Percentiles rank a stretch among this genome's conserved stretches.
Evolutionary conservation across 1,140 invertebrate species (phyloP).

Genomic region (Ceratina calcarata): DNA sequence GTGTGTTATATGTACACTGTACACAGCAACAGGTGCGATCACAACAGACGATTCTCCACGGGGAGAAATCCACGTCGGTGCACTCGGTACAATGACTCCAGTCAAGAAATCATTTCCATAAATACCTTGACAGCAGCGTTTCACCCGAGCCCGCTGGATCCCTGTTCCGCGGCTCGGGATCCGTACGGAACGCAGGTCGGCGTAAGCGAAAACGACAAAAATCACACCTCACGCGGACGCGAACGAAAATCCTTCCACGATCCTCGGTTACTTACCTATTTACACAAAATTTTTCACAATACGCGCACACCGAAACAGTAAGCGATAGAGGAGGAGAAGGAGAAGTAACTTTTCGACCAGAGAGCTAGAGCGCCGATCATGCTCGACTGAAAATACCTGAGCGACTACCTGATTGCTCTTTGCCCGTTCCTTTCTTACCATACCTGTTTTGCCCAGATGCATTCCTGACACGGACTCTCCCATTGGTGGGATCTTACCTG

Average conservation of each 20-base stretch:
- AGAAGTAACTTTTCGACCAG: conserved; percentile 29
- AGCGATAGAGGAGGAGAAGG: conserved; percentile 14
- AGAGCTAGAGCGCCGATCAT: conserved; percentile 72
- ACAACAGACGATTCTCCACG: conserved; percentile 23
- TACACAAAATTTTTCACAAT: conserved; percentile 69
- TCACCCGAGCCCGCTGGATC: conserved; percentile 49
- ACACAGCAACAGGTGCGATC: conserved; percentile 58
- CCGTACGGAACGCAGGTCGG: conserved; percentile 11
- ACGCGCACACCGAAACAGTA: conserved; percentile 45
- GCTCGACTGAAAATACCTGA: conserved; percentile 75
- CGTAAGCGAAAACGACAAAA: neutral
- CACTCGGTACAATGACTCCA: conserved; percentile 49
- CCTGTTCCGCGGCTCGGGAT: conserved; percentile 16
- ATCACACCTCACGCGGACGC: conserved; percentile 19
- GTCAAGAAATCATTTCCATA: conserved; percentile 58
- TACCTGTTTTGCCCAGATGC: conserved; percentile 64
- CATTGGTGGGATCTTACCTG: conserved; percentile 54
- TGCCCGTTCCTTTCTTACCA: conserved; percentile 38
- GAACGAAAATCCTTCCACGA: conserved; percentile 22
- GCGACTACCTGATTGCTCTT: conserved; percentile 61
- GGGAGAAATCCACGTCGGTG: conserved; percentile 49
- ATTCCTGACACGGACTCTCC: conserved; percentile 54
- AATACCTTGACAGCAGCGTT: conserved; percentile 62
- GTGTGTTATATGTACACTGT: too few species aligned
- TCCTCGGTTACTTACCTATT: conserved; percentile 62